A percentile compares a stretch with the other conserved stretches of the same genome.
Conservation (phyloP, 1,140 invertebrate species). For the Drosophila hydei region DNA sequence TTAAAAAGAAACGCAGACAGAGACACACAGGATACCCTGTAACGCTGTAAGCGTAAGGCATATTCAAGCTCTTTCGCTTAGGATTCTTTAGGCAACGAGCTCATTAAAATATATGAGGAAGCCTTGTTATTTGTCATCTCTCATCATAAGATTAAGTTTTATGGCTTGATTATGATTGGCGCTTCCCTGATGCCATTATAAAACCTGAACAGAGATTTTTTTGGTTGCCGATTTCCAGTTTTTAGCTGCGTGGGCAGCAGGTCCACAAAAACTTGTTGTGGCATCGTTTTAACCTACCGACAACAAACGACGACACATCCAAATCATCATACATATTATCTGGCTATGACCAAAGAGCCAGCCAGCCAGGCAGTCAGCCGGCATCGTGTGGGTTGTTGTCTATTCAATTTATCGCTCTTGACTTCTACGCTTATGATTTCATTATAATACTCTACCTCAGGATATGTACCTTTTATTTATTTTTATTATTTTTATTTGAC, state of each 20-base stretch:
- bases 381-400: constrained; percentile 67
- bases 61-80: neutral
- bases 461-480: constrained; percentile 35
- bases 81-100: constrained; percentile 20
- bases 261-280: constrained; percentile 42
- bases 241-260: constrained; percentile 38
- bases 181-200: constrained; percentile 45
- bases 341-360: constrained; percentile 32
- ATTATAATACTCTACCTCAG: neutral
- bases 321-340: constrained; percentile 26
- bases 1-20: constrained; percentile 35
- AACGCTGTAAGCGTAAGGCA: neutral
- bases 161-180: constrained; percentile 51
- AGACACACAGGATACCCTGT: constrained; percentile 17
- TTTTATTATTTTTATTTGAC: no score
- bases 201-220: constrained; percentile 24
- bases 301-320: constrained; percentile 26
- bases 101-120: constrained; percentile 7
- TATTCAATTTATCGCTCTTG: constrained; percentile 69
- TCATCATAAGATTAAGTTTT: constrained; percentile 39
- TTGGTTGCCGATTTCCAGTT: constrained; percentile 19
- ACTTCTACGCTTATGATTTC: constrained; percentile 62
- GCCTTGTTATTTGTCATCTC: constrained; percentile 26
- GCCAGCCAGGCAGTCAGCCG: constrained; percentile 19
- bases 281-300: constrained; percentile 48